Evolutionary conservation across 1,140 invertebrate species (phyloP).

Genomic region (Capitella teleta): DNA sequence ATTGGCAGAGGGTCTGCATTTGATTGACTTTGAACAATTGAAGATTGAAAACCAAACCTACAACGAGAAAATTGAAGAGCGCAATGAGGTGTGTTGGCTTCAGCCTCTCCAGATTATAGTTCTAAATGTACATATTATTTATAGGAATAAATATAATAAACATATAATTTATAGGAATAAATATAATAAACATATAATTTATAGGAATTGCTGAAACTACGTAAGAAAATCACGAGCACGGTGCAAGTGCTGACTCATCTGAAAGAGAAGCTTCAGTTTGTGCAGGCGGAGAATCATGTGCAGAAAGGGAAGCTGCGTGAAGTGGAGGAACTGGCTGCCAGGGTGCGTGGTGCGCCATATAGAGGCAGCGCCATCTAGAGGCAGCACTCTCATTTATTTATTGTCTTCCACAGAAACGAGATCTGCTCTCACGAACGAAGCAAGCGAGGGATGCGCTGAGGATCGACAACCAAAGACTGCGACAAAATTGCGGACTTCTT

Average conservation of each 20-base stretch:
- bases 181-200: background rate
- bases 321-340: conserved; percentile 30
- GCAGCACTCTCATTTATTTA: too few species aligned
- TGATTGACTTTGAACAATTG: conserved; percentile 45
- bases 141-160: background rate
- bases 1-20: conserved; percentile 38
- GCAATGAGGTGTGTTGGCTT: conserved; percentile 34
- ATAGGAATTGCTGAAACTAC: conserved; percentile 39
- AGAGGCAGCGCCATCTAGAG: too few species aligned
- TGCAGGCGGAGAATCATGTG: conserved; percentile 33
- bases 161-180: background rate
- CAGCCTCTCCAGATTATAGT: background rate
- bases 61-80: conserved; percentile 45
- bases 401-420: conserved; percentile 33
- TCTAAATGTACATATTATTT: background rate
- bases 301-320: conserved; percentile 28
- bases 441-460: conserved; percentile 37
- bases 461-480: conserved; percentile 35
- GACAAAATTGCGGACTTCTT: conserved; percentile 39
- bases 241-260: conserved; percentile 43
- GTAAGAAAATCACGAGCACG: conserved; percentile 42
- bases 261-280: conserved; percentile 43
- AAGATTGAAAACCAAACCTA: conserved; percentile 46
- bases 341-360: conserved; percentile 21
- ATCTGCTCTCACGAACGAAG: conserved; percentile 37